A percentile compares a stretch with the other conserved stretches of the same genome.
Conservation (phyloP, 2,797 vertebrate species). For the Micrastur ruficollis region DNA sequence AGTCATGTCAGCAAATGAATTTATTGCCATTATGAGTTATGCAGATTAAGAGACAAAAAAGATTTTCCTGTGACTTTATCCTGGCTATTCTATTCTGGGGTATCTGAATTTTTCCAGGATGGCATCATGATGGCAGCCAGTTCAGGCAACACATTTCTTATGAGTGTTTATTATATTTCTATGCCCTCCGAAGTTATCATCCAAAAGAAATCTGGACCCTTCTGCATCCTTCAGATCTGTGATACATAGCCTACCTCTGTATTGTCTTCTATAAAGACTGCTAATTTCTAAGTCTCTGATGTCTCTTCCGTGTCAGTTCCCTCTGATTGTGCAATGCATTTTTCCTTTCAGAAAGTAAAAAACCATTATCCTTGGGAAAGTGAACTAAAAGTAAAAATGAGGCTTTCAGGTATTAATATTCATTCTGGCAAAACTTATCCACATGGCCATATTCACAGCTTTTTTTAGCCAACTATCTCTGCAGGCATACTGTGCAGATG, state of each 20-base stretch:
- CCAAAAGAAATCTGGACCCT: not conserved
- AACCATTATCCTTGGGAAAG: not conserved
- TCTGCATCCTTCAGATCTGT: not conserved
- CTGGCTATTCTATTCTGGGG: not conserved
- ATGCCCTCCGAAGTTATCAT: not conserved
- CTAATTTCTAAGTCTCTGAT: not conserved
- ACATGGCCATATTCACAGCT: not conserved
- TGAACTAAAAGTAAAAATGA: not conserved
- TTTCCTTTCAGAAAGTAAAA: not conserved
- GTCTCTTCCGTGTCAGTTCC: not conserved
- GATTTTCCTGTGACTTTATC: not conserved
- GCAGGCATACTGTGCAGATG: not conserved
- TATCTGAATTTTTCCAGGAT: not conserved
- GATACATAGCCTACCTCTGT: not conserved
- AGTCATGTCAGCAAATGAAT: conserved; percentile 8
- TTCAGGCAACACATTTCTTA: not conserved
- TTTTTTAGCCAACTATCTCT: not conserved
- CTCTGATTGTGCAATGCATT: not conserved
- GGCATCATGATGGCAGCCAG: not conserved
- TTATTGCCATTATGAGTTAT: conserved; percentile 11
- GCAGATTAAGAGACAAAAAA: not conserved
- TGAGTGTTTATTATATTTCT: not conserved
- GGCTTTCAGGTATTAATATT: not conserved
- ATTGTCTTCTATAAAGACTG: conserved; percentile 42
- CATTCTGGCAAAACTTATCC: not conserved